These are phyloP conservation scores for Amblyopsis hoosieri DNA, from an alignment of 2,797 vertebrate genomes.

Conservation along the genomic window DNA sequence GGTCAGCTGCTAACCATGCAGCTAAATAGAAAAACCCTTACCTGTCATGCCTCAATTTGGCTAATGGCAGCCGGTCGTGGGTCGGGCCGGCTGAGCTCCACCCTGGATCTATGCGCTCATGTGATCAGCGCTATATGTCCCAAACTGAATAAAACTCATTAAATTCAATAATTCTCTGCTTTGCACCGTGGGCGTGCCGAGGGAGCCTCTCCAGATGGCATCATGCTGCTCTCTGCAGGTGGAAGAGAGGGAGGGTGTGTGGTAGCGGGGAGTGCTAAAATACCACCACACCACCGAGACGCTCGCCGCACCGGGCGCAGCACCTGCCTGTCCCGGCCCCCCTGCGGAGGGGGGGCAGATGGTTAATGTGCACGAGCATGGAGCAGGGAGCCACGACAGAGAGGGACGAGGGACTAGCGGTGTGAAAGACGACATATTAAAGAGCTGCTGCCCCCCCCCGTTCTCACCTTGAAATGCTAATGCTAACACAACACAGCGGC, in stretches of 20 bases:
- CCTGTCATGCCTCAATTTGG: no score
- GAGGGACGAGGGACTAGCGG: neutral
- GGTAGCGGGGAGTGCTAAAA: constrained; percentile 38
- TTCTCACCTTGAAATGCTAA: constrained; percentile 71
- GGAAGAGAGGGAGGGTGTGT: constrained; percentile 15
- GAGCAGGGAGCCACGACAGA: neutral
- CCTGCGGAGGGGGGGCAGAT: constrained; percentile 65
- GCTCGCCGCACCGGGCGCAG: constrained; percentile 43
- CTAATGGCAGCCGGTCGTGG: no score
- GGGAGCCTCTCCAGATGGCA: constrained; percentile 55
- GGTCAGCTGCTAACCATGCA: no score
- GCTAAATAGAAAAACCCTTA: no score
- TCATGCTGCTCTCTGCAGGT: constrained; percentile 38
- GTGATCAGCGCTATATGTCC: constrained; percentile 38
- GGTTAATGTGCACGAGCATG: constrained; percentile 46
- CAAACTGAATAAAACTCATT: constrained; percentile 39
- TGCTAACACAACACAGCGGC: constrained; percentile 52
- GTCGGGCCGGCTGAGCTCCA: neutral
- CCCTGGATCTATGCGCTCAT: constrained; percentile 20
- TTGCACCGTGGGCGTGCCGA: constrained; percentile 34
- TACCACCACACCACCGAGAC: constrained; percentile 36
- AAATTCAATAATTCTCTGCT: constrained; percentile 51
- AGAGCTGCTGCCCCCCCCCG: neutral
- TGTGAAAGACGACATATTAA: constrained; percentile 30
- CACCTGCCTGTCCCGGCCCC: constrained; percentile 59